Base-by-base conservation (phyloP, 1,140 invertebrate genomes). In the Drosophila athabasca region DNA sequence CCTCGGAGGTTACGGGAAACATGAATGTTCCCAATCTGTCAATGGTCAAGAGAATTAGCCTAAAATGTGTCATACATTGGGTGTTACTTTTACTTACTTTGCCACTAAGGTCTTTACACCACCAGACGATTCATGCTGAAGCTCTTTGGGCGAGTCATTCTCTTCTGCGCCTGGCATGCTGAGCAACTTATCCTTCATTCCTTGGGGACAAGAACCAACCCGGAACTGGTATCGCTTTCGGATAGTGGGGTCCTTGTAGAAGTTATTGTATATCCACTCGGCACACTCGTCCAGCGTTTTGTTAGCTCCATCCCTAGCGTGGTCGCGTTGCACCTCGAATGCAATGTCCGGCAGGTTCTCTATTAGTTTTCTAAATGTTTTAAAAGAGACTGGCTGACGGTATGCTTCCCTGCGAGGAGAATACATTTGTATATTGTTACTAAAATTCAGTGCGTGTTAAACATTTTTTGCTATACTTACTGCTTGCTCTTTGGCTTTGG, bases 221-320 rank as follows among this genome's bases (percentile, higher is more conserved):
- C 26, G n/a, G 3, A 50, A 53, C 0, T 44, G 24, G 48, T 61
- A 70, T 1, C 31, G 39, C 0, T 17, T 2, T 3, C 66, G 55
- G 2, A 70, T 11, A 2, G 6, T 15, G 1, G 39, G 35, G 31
- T 73, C 26, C 3, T 8, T 22, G 24, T 62, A 73, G 41, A 73
- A 73, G 0, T 15, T 3, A 7, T 55, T 2, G n/a, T 73, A 73
- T 6, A 55, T 71, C 67, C 67, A 73, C 8, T 8, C 1, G 3
- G 67, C 57, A 29, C 66, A 70, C 6, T 73, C 44, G 13, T 73
- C 70, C 3, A 50, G 26, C 19, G 62, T 54, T n/a, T 41, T 31
- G n/a, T 2, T 7, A 2, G 5, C 41, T 19, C 39, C 39, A 9
- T 13, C 31, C 51, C 19, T n/a, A 39, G 29, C 19, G n/a, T 22